phyloP scores from a whole-genome alignment of 2,888 invertebrate species.

The Sphaerophoria rueppellii region DNA sequence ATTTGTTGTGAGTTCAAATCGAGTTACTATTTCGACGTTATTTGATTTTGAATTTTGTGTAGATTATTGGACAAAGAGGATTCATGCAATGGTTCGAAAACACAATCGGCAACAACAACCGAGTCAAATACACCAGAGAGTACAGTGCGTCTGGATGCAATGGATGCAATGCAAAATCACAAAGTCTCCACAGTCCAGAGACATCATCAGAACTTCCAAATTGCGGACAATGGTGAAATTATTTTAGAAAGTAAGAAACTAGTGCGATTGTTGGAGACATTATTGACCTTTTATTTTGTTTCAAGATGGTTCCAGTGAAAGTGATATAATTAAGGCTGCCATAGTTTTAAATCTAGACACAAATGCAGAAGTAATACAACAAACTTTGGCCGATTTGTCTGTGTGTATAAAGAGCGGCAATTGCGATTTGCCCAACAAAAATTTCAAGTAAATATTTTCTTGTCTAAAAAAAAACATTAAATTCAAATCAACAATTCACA shows the following conservation, averaged over 20 bases:
- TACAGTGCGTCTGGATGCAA: constrained; percentile 81
- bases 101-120: constrained; percentile 82
- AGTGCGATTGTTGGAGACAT: too few species aligned
- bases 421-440: constrained; percentile 83
- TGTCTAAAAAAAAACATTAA: too few species aligned
- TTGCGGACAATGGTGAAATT: constrained; percentile 84
- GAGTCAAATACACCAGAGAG: constrained; percentile 83
- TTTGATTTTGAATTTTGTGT: neutral
- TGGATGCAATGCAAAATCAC: constrained; percentile 76
- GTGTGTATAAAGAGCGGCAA: constrained; percentile 83
- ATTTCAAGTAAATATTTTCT: constrained; percentile 81
- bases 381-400: constrained; percentile 82
- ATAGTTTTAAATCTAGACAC: constrained; percentile 79
- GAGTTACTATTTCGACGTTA: constrained; percentile 13
- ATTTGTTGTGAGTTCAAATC: constrained; percentile 81
- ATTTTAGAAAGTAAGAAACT: constrained; percentile 84
- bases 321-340: constrained; percentile 82
- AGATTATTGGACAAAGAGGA: constrained; percentile 78
- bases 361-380: constrained; percentile 79
- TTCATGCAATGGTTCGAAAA: constrained; percentile 82
- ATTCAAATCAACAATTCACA: constrained; percentile 82
- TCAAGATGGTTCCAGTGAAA: constrained; percentile 80
- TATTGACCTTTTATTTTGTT: constrained; percentile 53
- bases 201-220: constrained; percentile 82
- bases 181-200: constrained; percentile 79